phyloP scores from a whole-genome alignment of 2,888 invertebrate genomes.

The Platerodrilus igneus region DNA sequence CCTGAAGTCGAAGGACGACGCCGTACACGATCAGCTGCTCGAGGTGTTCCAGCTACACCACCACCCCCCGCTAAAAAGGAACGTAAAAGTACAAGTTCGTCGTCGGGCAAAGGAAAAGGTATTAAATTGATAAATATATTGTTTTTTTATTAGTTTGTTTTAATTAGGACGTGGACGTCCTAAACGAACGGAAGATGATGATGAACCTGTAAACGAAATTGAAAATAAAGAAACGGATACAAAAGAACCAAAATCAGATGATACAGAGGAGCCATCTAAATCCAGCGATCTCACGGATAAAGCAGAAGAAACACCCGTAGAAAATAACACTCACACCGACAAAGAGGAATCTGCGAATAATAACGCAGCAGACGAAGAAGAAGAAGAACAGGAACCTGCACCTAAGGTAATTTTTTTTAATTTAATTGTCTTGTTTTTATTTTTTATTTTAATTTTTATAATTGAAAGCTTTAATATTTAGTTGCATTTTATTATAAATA shows the following conservation, averaged over 20 bases:
- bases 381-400: too few relatives aligned
- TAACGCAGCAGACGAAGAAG: constrained; percentile 35
- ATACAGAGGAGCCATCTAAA: constrained; percentile 21
- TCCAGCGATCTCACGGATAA: constrained; percentile 20
- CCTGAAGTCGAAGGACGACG: constrained; percentile 54
- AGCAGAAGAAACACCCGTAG: constrained; percentile 21
- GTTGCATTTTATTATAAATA: too few relatives aligned
- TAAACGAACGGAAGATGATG: constrained; percentile 38
- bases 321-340: constrained; percentile 28
- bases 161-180: constrained; percentile 42
- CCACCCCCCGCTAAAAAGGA: constrained; percentile 53
- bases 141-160: constrained; percentile 6
- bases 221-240: constrained; percentile 41
- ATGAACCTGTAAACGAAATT: constrained; percentile 41
- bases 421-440: neutral
- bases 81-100: constrained; percentile 34
- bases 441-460: neutral
- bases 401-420: constrained; percentile 16
- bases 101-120: constrained; percentile 41
- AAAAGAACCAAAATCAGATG: too few relatives aligned
- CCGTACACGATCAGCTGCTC: constrained; percentile 54
- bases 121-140: constrained; percentile 9
- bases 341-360: constrained; percentile 42
- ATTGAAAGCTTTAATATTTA: too few relatives aligned
- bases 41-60: constrained; percentile 52